These are phyloP conservation scores for Lottia scabra DNA, from an alignment of 2,888 invertebrate species.

Conservation along the genomic window DNA sequence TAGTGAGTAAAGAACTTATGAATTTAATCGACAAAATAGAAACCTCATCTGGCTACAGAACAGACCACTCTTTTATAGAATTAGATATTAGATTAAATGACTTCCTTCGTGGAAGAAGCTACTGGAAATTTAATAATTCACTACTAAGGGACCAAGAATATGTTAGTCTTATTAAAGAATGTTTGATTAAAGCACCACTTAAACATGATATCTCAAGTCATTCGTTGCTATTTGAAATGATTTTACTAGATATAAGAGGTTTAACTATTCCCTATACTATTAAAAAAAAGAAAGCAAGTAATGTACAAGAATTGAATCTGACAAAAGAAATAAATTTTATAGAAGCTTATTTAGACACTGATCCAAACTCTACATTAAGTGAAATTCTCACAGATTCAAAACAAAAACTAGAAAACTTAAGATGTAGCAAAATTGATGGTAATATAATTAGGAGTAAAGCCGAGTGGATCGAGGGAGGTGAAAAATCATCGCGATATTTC, in stretches of 20 bases:
- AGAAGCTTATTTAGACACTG: background rate
- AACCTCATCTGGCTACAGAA: slow-evolving; percentile 12
- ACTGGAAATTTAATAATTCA: slow-evolving; percentile 20
- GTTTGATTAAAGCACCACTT: background rate
- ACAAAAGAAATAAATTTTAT: background rate
- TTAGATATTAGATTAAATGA: slow-evolving; percentile 7
- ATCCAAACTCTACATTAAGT: background rate
- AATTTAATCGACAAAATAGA: background rate
- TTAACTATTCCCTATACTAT: background rate
- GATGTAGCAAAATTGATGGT: background rate
- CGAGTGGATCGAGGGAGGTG: background rate
- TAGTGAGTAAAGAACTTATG: no score
- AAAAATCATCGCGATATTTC: background rate
- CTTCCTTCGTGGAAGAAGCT: slow-evolving; percentile 6
- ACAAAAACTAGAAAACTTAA: background rate
- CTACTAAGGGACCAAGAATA: slow-evolving; percentile 9
- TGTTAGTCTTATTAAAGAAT: background rate
- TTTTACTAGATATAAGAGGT: background rate
- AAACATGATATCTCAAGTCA: no score
- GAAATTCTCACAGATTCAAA: background rate
- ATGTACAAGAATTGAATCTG: background rate
- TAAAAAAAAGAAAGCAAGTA: background rate
- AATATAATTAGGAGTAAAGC: background rate
- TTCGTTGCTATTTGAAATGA: background rate
- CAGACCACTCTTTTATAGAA: slow-evolving; percentile 13